These are phyloP conservation scores for Drosophila repletoides DNA, from an alignment of 1,140 invertebrate genomes.

Conservation along the genomic window DNA sequence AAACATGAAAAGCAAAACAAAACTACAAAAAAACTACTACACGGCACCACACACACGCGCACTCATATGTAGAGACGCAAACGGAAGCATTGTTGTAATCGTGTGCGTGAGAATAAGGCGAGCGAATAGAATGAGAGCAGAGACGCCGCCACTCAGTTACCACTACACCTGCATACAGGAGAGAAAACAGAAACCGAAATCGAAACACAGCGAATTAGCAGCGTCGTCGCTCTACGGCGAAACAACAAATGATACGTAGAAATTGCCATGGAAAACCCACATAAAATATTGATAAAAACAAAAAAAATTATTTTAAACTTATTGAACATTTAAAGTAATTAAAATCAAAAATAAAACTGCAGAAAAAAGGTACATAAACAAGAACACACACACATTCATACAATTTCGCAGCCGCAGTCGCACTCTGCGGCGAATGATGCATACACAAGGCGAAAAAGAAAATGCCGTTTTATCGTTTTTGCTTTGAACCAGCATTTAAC, in stretches of 20 bases:
- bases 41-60: slow-evolving; percentile 27
- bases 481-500: slow-evolving; percentile 1
- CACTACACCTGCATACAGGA: slow-evolving; percentile 65
- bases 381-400: slow-evolving; percentile 1
- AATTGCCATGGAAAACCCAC: slow-evolving; percentile 38
- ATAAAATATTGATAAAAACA: neutral
- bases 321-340: neutral
- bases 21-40: slow-evolving; percentile 71
- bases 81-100: slow-evolving; percentile 38
- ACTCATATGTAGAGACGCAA: slow-evolving; percentile 25
- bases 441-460: slow-evolving; percentile 63
- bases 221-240: slow-evolving; percentile 34
- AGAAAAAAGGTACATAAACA: neutral
- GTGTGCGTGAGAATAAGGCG: slow-evolving; percentile 32
- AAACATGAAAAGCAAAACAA: slow-evolving; percentile 78
- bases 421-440: slow-evolving; percentile 47
- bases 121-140: slow-evolving; percentile 26
- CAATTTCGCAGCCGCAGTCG: slow-evolving; percentile 4
- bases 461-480: slow-evolving; percentile 28
- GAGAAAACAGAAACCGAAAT: slow-evolving; percentile 14
- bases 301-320: neutral
- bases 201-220: slow-evolving; percentile 41
- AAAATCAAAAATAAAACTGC: neutral
- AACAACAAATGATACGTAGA: slow-evolving; percentile 33
- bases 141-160: slow-evolving; percentile 20